A percentile compares a stretch with the other conserved stretches of the same genome.
Conservation (phyloP, 2,888 invertebrate genomes). For the Meiosimyza decipiens region DNA sequence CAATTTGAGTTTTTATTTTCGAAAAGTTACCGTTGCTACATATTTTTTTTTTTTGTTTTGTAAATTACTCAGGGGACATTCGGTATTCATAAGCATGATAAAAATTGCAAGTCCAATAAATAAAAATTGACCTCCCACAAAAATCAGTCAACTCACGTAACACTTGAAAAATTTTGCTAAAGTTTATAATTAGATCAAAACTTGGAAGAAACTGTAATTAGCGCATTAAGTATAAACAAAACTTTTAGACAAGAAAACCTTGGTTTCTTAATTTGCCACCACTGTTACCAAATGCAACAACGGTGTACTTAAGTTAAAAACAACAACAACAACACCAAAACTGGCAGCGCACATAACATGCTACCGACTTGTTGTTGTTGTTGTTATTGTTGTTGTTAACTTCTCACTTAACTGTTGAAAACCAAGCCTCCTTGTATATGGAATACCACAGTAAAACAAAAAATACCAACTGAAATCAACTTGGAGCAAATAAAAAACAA, state of each 20-base stretch:
- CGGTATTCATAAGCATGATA: too few species aligned
- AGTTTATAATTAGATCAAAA: too few species aligned
- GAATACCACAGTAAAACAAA: constrained; percentile 34
- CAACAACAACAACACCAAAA: background rate
- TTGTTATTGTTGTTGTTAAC: constrained; percentile 6
- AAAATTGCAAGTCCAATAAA: too few species aligned
- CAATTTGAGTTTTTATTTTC: too few species aligned
- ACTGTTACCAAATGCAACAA: background rate
- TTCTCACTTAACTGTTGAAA: constrained; percentile 27
- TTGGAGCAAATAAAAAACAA: constrained; percentile 39
- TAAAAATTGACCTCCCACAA: too few species aligned
- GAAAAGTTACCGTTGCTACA: too few species aligned
- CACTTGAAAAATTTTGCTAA: too few species aligned
- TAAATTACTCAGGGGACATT: too few species aligned
- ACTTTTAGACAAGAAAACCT: background rate
- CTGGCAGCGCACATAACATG: too few species aligned
- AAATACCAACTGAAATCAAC: constrained; percentile 35
- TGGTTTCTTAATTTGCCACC: background rate
- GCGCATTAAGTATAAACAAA: background rate
- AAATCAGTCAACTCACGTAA: too few species aligned
- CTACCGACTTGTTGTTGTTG: background rate
- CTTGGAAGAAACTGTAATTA: background rate
- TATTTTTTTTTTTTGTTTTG: too few species aligned
- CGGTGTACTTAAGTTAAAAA: background rate
- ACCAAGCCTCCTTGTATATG: constrained; percentile 23